Conservation (phyloP, 2,888 invertebrate genomes). For the Hyposoter dolosus region DNA sequence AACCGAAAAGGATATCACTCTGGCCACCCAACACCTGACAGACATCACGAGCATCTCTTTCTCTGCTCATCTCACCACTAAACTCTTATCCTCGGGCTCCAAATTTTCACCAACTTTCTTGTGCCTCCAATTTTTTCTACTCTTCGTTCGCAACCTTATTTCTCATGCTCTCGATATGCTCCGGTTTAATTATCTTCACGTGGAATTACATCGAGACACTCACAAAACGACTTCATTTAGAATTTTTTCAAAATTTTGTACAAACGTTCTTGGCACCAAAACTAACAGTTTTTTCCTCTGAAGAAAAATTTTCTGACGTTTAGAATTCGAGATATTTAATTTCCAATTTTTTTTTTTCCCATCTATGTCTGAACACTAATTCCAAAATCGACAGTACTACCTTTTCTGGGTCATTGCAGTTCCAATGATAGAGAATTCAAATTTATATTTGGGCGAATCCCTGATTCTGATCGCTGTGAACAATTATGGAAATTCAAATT, state of each 20-base stretch:
- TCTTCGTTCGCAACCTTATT: background rate
- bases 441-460: background rate
- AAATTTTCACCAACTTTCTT: slow-evolving; percentile 25
- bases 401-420: too few species aligned
- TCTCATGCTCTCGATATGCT: slow-evolving; percentile 8
- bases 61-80: background rate
- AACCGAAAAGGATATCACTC: slow-evolving; percentile 39
- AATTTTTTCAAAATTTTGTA: too few species aligned
- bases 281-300: too few species aligned
- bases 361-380: too few species aligned
- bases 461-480: background rate
- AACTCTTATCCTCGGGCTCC: background rate
- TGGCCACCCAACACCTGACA: slow-evolving; percentile 60
- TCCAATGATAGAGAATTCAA: background rate
- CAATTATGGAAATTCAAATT: slow-evolving; percentile 7
- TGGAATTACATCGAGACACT: background rate
- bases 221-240: too few species aligned
- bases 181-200: background rate
- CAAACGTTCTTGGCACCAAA: too few species aligned
- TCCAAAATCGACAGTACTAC: too few species aligned
- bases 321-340: too few species aligned
- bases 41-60: slow-evolving; percentile 45
- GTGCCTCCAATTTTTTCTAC: background rate
- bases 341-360: too few species aligned
- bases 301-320: too few species aligned